Percentiles rank a stretch among this genome's conserved stretches.
Evolutionary conservation across 2,113 vertebrate genomes (phyloP).

Genomic region (Agelaius phoeniceus): DNA sequence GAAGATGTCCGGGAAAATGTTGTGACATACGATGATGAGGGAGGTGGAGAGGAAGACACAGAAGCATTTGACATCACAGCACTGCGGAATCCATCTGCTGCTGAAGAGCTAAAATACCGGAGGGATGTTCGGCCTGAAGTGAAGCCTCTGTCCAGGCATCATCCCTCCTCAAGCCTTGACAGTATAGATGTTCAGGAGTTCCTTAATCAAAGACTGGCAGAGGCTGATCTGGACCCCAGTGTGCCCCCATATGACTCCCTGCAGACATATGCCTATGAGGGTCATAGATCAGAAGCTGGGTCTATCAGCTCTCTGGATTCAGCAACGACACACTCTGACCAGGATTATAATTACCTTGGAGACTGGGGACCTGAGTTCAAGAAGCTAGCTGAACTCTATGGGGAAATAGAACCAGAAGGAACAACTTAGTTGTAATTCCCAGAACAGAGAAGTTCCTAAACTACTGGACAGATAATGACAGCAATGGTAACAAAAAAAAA

Average conservation of each 20-base stretch:
- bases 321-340: conserved; percentile 81
- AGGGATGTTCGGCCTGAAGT: conserved; percentile 89
- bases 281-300: conserved; percentile 88
- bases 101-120: conserved; percentile 90
- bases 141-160: conserved; percentile 66
- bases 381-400: conserved; percentile 94
- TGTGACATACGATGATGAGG: conserved; percentile 96
- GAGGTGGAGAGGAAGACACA: conserved; percentile 94
- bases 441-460: conserved; percentile 66
- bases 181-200: conserved; percentile 88
- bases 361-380: conserved; percentile 94
- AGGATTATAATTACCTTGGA: conserved; percentile 89
- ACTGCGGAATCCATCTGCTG: conserved; percentile 89
- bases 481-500: conserved; percentile 64
- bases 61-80: conserved; percentile 97
- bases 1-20: conserved; percentile 96
- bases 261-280: conserved; percentile 97
- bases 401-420: conserved; percentile 86
- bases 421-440: conserved; percentile 75
- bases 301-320: conserved; percentile 95
- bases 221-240: conserved; percentile 89
- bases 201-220: conserved; percentile 89
- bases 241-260: conserved; percentile 96
- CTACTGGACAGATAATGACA: conserved; percentile 58
- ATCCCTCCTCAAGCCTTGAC: conserved; percentile 75